Base-by-base conservation (phyloP, 2,888 invertebrate genomes). In the Melanchra persicariae region DNA sequence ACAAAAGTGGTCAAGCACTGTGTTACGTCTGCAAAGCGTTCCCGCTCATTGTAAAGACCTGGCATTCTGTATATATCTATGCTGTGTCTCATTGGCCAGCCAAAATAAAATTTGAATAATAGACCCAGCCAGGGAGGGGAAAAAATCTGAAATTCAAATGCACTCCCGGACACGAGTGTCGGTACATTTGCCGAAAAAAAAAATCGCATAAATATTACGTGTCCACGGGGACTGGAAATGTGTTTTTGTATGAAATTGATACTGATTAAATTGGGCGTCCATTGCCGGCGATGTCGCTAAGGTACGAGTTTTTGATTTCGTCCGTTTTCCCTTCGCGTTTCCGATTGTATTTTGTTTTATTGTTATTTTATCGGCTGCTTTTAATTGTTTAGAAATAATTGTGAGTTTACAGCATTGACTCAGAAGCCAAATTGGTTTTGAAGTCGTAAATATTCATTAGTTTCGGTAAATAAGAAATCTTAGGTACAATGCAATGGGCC, bases 131-230 rank as follows among this genome's bases (percentile, higher is more conserved):
- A 68, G 70, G 67, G 61, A 72, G 70, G 65, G 72, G 43, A 77
- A 81, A 65, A 86, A 86, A 86, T 86, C 73, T 86, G 85, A 86
- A 86, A 69, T 83, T 82, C 76, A 83, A 81, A 84, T 85, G 86
- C 83, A 80, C 57, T 77, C 70, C 72, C 76, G 70, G 66, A 83
- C 76, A 76, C 70, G 67, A 66, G 67, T 61, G 69, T 67, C 58
- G 70, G 75, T 79, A 81, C 72, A 64, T 70, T 85, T 73, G 65
- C 37, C 54, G 15, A 52, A 62, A 47, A 70, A 79, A 82, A 80
- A 84, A 79, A 70, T 57, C 57, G 64, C 68, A 76, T 81, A 79
- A 83, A 83, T 76, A 79, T 78, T 40, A 69, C 70, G 51, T 34
- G 59, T 67, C 79, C 60, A 68, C 43, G 6, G 77, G 78, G 70